phyloP scores from a whole-genome alignment of 2,797 vertebrate genomes.

The Chlorospingus semifuscus region DNA sequence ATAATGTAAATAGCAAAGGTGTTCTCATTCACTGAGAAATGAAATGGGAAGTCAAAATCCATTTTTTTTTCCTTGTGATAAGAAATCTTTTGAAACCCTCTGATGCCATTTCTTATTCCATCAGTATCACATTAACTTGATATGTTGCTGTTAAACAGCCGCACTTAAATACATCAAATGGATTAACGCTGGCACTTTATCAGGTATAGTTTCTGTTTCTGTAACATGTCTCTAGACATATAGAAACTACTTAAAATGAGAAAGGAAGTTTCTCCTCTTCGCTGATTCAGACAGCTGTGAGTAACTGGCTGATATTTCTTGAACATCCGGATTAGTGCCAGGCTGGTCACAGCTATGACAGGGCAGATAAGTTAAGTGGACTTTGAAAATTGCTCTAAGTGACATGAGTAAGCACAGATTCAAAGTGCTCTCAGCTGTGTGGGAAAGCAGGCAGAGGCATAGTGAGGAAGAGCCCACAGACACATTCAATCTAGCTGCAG shows the following conservation, averaged over 20 bases:
- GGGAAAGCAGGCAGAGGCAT: background rate
- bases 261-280: conserved; percentile 13
- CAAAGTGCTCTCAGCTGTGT: background rate
- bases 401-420: background rate
- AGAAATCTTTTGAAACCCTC: conserved; percentile 59
- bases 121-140: conserved; percentile 63
- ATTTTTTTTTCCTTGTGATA: conserved; percentile 25
- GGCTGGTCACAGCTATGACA: background rate
- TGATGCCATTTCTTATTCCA: conserved; percentile 65
- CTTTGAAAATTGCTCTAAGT: conserved; percentile 29
- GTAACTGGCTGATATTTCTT: conserved; percentile 16
- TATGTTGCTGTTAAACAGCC: conserved; percentile 65
- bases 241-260: conserved; percentile 50
- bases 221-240: conserved; percentile 60
- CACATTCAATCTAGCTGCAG: background rate
- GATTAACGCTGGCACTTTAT: conserved; percentile 74
- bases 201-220: conserved; percentile 71
- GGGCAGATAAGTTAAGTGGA: conserved; percentile 16
- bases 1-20: conserved; percentile 62
- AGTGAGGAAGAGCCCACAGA: background rate
- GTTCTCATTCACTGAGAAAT: conserved; percentile 48
- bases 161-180: conserved; percentile 65
- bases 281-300: background rate
- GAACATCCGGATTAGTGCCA: background rate
- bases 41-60: conserved; percentile 59